Conservation (phyloP, 1,140 invertebrate genomes). For the Drosophila arawakana region DNA sequence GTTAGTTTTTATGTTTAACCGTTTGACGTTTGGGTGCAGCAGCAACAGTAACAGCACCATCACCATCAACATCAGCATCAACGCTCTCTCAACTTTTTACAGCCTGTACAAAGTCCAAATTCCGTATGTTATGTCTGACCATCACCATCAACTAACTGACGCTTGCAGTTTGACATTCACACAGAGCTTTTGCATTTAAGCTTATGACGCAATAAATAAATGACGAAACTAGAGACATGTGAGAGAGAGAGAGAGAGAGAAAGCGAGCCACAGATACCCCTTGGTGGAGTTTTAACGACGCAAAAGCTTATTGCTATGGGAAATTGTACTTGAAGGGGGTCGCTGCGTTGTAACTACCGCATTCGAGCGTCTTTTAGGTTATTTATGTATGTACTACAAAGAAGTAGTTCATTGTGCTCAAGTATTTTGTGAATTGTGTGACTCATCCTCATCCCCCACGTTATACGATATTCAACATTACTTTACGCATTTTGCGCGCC, state of each 20-base stretch:
- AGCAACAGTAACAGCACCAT: constrained; percentile 53
- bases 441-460: constrained; percentile 60
- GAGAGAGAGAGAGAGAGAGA: not conserved
- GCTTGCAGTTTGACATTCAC: constrained; percentile 52
- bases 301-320: constrained; percentile 36
- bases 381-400: constrained; percentile 42
- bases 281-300: constrained; percentile 40
- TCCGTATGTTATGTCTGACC: constrained; percentile 44
- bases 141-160: constrained; percentile 43
- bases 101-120: constrained; percentile 63
- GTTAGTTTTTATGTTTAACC: constrained; percentile 80
- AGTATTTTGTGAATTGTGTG: constrained; percentile 54
- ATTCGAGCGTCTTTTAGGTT: constrained; percentile 31
- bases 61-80: constrained; percentile 26
- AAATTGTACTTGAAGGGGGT: constrained; percentile 1
- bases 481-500: constrained; percentile 45
- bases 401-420: constrained; percentile 70
- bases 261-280: not conserved
- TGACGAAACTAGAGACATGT: constrained; percentile 13
- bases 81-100: constrained; percentile 52
- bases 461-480: constrained; percentile 15
- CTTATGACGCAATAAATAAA: constrained; percentile 56
- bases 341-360: constrained; percentile 13
- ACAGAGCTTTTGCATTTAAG: constrained; percentile 33
- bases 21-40: constrained; percentile 77